phyloP scores from a whole-genome alignment of 30 jellyfish, hydroid and myxozoan genomes.

The Morbakka virulenta region DNA sequence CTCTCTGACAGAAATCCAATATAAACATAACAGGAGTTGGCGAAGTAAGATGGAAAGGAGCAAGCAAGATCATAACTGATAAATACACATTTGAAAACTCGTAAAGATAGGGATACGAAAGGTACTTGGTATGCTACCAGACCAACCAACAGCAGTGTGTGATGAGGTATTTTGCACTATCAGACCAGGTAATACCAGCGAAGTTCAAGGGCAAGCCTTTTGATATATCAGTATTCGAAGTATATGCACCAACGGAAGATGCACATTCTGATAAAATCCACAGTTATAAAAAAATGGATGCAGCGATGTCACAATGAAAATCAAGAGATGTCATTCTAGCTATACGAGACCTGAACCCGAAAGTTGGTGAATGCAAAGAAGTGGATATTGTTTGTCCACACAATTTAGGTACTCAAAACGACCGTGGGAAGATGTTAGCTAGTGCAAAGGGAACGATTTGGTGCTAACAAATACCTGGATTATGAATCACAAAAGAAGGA shows the following conservation, averaged over 20 bases:
- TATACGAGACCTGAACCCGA: too few species aligned
- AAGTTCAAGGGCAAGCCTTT: conserved; percentile 42
- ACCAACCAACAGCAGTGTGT: conserved; percentile 36
- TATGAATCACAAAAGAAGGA: conserved; percentile 11
- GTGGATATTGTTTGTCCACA: too few species aligned
- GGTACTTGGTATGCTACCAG: conserved; percentile 33
- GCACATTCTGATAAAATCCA: too few species aligned
- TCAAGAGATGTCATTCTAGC: too few species aligned
- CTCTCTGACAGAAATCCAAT: conserved; percentile 26
- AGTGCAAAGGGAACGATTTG: conserved; percentile 14
- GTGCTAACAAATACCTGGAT: conserved; percentile 6
- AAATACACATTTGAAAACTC: conserved; percentile 24
- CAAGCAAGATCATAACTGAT: conserved; percentile 33
- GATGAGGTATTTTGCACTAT: conserved; percentile 25
- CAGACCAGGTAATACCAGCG: conserved; percentile 20
- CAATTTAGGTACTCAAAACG: too few species aligned
- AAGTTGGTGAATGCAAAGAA: too few species aligned
- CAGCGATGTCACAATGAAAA: too few species aligned
- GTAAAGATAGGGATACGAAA: conserved; percentile 23
- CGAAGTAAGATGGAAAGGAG: conserved; percentile 30
- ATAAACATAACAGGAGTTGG: conserved; percentile 17
- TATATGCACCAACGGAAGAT: too few species aligned
- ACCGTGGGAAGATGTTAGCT: too few species aligned
- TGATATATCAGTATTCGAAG: conserved; percentile 24
- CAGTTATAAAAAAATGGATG: too few species aligned